Base-by-base conservation (phyloP, 2,888 invertebrate genomes). In the Yponomeuta malinellus region DNA sequence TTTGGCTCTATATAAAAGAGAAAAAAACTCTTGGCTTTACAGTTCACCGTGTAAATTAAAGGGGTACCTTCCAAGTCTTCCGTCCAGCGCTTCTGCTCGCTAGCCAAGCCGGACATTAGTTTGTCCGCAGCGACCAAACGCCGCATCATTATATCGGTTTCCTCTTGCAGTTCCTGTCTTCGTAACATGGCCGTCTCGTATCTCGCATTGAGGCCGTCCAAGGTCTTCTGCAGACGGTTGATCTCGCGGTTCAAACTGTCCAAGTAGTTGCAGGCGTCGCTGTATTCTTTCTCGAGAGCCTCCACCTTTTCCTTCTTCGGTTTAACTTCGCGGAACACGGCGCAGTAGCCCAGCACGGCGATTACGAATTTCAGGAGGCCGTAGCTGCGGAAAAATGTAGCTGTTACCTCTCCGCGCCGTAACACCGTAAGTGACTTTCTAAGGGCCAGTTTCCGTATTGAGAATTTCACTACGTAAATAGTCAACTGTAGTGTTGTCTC, bases 311-410 rank as follows among this genome's bases (percentile, higher is more conserved):
- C 97, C 76, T 96, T 95, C 82, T 97, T 97, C 0, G 97, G 97
- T 79, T 95, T 96, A 0, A 96, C 97, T 82, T 98, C 97, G 78
- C 95, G 95, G 79, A 94, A 97, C 0, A 98, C 97, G 2, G 96
- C 95, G 80, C 97, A 98, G 85, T 98, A 98, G n/a, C 95, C 96
- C 71, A 98, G 90, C 0, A 98, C 97, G 10, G 98, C 98, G 52
- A 94, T 94, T 0, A 98, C 96, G 83, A 97, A 97, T 83, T 95
- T 96, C 10, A 97, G 93, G 10, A 98, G 91, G 9, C 97, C 97
- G 72, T 94, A 96, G 10, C 90, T 90, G 70, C 63, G 43, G 43
- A 43, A 43, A 33, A 33, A 33, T 33, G 33, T 33, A 33, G 33
- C 33, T 5, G 33, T 33, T 33, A 33, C 33, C 33, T 2, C 33